Evolutionary conservation across 2,888 invertebrate species (phyloP).

Genomic region (Drosophila kokeensis): DNA sequence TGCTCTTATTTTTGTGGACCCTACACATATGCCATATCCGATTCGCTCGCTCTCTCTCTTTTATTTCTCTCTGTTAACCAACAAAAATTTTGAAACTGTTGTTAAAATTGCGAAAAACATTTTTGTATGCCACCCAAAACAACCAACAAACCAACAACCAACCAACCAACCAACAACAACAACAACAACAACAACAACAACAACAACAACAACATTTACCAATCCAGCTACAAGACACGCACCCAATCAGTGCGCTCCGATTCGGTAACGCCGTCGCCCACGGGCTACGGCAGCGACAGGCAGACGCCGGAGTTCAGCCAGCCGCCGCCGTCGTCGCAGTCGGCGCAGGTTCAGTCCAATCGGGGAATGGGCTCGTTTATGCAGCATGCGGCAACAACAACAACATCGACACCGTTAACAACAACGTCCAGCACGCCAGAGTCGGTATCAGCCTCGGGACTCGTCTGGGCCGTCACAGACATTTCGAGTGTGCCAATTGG

Average conservation of each 20-base stretch:
- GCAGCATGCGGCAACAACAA: slow-evolving; percentile 50
- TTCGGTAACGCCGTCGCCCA: slow-evolving; percentile 92
- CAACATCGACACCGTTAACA: slow-evolving; percentile 40
- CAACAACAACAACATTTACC: slow-evolving; percentile 32
- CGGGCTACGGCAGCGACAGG: slow-evolving; percentile 86
- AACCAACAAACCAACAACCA: slow-evolving; percentile 35
- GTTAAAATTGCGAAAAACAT: slow-evolving; percentile 68
- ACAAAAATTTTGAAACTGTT: slow-evolving; percentile 53
- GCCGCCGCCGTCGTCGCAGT: slow-evolving; percentile 56
- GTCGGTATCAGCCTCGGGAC: slow-evolving; percentile 81
- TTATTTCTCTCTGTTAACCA: slow-evolving; percentile 41
- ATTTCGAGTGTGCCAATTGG: slow-evolving; percentile 94
- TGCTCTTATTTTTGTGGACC: slow-evolving; percentile 28
- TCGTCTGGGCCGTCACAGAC: slow-evolving; percentile 95
- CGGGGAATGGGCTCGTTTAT: slow-evolving; percentile 50
- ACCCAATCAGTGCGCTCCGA: slow-evolving; percentile 87
- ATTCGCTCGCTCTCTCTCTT: slow-evolving; percentile 56
- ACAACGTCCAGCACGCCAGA: slow-evolving; percentile 57
- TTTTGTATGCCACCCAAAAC: slow-evolving; percentile 68
- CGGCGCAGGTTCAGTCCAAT: slow-evolving; percentile 31
- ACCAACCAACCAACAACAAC: slow-evolving; percentile 41
- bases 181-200: slow-evolving; percentile 33
- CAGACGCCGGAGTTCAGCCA: slow-evolving; percentile 83
- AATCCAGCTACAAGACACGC: slow-evolving; percentile 85
- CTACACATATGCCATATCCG: slow-evolving; percentile 38